These are phyloP conservation scores for Oopsacas minuta DNA, from an alignment of 37 sponge, comb jelly and placozoan species.

Conservation along the genomic window DNA sequence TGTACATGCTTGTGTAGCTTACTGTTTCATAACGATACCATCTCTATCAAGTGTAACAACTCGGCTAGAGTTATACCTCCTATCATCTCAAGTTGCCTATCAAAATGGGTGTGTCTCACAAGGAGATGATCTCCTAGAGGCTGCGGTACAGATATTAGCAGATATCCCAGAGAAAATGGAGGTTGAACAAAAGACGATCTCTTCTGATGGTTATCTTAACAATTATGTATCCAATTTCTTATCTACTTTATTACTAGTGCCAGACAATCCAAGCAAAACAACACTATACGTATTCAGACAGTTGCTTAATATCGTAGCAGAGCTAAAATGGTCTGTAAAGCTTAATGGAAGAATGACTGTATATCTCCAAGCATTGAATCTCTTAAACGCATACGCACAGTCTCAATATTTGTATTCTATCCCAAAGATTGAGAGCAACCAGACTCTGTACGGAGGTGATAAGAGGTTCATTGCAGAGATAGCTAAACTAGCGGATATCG, in stretches of 20 bases:
- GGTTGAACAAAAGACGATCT: conserved; percentile 43
- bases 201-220: conserved; percentile 47
- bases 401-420: background rate
- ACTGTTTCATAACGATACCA: conserved; percentile 92
- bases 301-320: conserved; percentile 55
- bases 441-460: conserved; percentile 80
- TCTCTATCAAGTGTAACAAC: conserved; percentile 48
- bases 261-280: conserved; percentile 80
- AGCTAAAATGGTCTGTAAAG: conserved; percentile 49
- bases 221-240: conserved; percentile 50
- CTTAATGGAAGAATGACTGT: background rate
- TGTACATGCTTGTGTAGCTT: conserved; percentile 88
- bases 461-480: conserved; percentile 61
- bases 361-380: background rate
- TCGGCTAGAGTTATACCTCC: conserved; percentile 72
- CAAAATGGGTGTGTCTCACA: conserved; percentile 87
- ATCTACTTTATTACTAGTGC: conserved; percentile 63
- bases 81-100: conserved; percentile 77
- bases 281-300: conserved; percentile 48
- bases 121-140: conserved; percentile 85
- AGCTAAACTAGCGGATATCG: conserved; percentile 32
- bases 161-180: conserved; percentile 70
- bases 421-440: conserved; percentile 61
- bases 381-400: background rate
- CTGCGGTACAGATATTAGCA: conserved; percentile 52